phyloP scores from a whole-genome alignment of 1,140 invertebrate species.

The Aphaenogaster ashmeadi region DNA sequence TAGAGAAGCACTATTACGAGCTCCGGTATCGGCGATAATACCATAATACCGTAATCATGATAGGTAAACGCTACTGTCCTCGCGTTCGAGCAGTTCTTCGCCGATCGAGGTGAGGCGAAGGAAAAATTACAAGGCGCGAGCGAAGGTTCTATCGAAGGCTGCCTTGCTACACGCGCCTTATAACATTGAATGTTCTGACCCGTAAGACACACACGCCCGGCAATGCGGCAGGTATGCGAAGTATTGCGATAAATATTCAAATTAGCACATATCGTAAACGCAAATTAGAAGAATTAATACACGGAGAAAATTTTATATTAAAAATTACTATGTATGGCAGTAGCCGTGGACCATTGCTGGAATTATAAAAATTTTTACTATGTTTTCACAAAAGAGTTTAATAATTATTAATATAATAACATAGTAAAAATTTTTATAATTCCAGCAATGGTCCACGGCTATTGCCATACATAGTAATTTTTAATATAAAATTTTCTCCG shows the following conservation, averaged over 20 bases:
- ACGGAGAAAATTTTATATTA: too few species aligned
- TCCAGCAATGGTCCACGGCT: too few species aligned
- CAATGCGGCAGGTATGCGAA: neutral
- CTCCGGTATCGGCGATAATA: neutral
- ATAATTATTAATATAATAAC: too few species aligned
- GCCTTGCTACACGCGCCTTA: neutral
- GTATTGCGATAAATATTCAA: neutral
- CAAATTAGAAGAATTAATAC: conserved; percentile 10
- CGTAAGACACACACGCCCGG: neutral
- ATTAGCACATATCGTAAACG: neutral
- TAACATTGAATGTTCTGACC: neutral
- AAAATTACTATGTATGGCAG: too few species aligned
- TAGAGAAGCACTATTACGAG: neutral
- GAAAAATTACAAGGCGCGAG: neutral
- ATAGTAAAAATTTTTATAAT: too few species aligned
- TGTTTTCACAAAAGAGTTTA: too few species aligned
- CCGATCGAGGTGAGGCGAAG: neutral
- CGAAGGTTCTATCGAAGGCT: conserved; percentile 32
- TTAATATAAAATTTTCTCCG: too few species aligned
- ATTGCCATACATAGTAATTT: too few species aligned
- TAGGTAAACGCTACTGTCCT: conserved; percentile 22
- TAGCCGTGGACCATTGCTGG: too few species aligned
- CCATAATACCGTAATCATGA: neutral
- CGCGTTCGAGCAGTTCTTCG: neutral
- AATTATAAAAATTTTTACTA: too few species aligned